Base-by-base conservation (phyloP, 1,140 invertebrate genomes). In the Meloidogyne exigua region DNA sequence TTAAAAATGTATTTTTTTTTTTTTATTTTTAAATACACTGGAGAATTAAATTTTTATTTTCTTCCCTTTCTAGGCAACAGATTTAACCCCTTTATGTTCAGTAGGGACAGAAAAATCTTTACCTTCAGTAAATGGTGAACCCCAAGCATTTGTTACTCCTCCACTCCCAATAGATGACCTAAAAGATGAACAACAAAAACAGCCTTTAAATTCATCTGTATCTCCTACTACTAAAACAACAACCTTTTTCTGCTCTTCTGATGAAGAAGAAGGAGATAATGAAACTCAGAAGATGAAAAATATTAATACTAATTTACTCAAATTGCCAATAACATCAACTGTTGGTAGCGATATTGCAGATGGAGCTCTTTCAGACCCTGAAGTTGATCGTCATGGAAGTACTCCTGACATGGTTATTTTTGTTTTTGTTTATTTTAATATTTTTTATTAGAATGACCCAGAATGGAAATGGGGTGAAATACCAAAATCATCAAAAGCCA, bases 391-490 rank as follows among this genome's bases (percentile, higher is more conserved):
- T 44, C 78, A 80, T 15, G 62, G 68, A 23, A 63, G 74, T 77
- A 28, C 80, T 63, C 44, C 65, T 57, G 69, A 66, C 10, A 65
- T 39, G 21, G 62, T 79, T 42, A 13, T n/a, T 28, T 64, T 71
- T 42, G 0, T 5, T 65, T 26, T 66, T 15, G 21, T 76, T 82
- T 12, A n/a, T n/a, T 23, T 28, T 12, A 23, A 70, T 76, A 13
- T 67, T 67, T 76, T 74, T 28, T 15, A 79, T 75, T 80, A 82
- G 70, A 36, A 82, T 57, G 76, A 83, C 36, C 75, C 85, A 12
- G 84, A 92, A 75, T 99, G 96, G 96, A 92, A 93, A 80, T 99
- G 96, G 96, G 96, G 96, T 32, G 93, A 98, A 87, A 89, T 98
- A 66, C 96, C 96, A 0, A 83, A 87, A 77, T 84, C 84, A 21